Conservation (phyloP, 2,797 vertebrate species). For the Phataginus tricuspis region DNA sequence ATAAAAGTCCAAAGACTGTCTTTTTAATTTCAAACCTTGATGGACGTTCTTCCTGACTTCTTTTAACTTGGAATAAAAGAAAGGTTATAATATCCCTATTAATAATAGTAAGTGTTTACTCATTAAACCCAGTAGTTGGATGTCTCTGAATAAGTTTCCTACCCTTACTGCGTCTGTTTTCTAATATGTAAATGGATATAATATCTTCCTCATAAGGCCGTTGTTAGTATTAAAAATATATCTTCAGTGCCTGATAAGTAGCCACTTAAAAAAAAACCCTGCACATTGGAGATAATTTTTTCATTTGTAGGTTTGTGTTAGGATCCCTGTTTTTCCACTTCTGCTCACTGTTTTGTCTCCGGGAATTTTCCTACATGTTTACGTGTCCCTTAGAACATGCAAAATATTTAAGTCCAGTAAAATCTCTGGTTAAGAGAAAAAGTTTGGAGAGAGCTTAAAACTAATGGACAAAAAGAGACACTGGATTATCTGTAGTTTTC, state of each 20-base stretch:
- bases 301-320: background rate
- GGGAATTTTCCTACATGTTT: background rate
- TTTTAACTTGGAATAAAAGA: background rate
- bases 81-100: background rate
- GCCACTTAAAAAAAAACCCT: background rate
- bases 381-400: background rate
- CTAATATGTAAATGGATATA: background rate
- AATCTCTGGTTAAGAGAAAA: background rate
- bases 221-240: background rate
- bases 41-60: background rate
- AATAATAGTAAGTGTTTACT: background rate
- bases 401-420: background rate
- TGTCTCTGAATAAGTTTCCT: background rate
- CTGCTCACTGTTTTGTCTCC: background rate
- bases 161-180: background rate
- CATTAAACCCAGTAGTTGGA: background rate
- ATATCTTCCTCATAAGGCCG: background rate
- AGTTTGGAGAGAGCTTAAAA: background rate
- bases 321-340: background rate
- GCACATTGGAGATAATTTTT: background rate
- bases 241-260: background rate
- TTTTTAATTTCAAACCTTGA: background rate
- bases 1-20: background rate
- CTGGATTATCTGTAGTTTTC: conserved; percentile 1
- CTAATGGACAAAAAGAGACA: background rate